Evolutionary conservation across 2,888 invertebrate genomes (phyloP).

Genomic region (Callyntrura sp.): DNA sequence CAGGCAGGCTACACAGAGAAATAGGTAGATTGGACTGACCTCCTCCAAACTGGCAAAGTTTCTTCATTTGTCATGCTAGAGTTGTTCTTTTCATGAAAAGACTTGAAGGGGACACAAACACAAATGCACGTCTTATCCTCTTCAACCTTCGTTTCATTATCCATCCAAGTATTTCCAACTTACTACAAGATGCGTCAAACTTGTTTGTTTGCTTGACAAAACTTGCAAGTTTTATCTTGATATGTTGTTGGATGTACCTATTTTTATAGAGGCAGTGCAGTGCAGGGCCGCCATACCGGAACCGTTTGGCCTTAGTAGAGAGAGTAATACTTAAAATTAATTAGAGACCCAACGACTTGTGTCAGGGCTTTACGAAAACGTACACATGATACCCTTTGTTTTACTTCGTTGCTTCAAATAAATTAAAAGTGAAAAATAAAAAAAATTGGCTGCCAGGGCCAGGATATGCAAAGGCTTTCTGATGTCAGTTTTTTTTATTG

Average conservation of each 20-base stretch:
- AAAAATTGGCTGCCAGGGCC: neutral
- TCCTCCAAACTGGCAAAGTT: slow-evolving; percentile 12
- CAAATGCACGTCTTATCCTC: neutral
- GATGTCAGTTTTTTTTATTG: no score
- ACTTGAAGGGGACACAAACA: neutral
- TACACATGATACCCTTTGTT: neutral
- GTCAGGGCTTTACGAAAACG: neutral
- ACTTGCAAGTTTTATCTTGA: neutral
- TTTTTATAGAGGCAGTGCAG: neutral
- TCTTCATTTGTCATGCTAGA: slow-evolving; percentile 16
- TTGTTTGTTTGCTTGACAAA: slow-evolving; percentile 33
- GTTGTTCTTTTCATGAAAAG: slow-evolving; percentile 21
- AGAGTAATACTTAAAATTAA: slow-evolving; percentile 38
- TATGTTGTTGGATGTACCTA: neutral
- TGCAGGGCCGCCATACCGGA: neutral
- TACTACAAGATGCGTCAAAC: slow-evolving; percentile 41
- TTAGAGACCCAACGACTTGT: slow-evolving; percentile 4
- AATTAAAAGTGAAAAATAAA: neutral
- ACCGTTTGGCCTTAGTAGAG: neutral
- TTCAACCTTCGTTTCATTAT: slow-evolving; percentile 18
- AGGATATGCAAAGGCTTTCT: no score
- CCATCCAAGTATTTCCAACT: slow-evolving; percentile 19
- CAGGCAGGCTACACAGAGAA: neutral
- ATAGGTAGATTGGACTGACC: neutral
- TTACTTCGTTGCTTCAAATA: slow-evolving; percentile 4